phyloP scores from a whole-genome alignment of 2,113 vertebrate genomes.

The Odocoileus hemionus region DNA sequence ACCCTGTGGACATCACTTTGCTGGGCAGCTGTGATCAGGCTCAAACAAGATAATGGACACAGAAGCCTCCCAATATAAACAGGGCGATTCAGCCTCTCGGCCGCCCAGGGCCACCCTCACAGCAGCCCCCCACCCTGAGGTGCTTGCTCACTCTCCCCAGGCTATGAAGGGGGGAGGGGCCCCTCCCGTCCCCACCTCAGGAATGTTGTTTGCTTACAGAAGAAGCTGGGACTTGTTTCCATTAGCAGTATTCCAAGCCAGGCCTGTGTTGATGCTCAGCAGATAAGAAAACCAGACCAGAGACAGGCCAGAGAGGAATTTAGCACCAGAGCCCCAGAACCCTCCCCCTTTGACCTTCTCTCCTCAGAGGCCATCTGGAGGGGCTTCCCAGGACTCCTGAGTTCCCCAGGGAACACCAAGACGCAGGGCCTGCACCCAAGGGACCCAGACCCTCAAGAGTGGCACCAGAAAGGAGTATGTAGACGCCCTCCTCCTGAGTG shows the following conservation, averaged over 20 bases:
- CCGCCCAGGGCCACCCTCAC: not conserved
- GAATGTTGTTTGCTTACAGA: conserved; percentile 75
- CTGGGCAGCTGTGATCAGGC: not conserved
- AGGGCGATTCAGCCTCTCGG: not conserved
- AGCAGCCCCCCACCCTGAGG: not conserved
- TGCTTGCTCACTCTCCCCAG: not conserved
- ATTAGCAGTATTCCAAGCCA: conserved; percentile 62
- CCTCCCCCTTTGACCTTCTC: not conserved
- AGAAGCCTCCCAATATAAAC: not conserved
- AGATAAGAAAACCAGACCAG: conserved; percentile 69
- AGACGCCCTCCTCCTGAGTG: not conserved
- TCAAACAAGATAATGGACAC: not conserved
- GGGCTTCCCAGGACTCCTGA: not conserved
- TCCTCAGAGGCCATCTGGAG: not conserved
- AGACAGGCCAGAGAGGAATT: conserved; percentile 51
- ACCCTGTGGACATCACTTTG: not conserved
- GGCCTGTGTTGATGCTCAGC: conserved; percentile 41
- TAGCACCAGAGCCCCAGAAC: not conserved
- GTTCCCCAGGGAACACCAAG: not conserved
- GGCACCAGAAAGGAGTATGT: not conserved
- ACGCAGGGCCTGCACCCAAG: not conserved
- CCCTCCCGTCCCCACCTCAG: conserved; percentile 50
- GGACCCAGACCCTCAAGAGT: not conserved
- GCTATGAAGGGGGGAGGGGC: not conserved
- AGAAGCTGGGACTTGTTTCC: conserved; percentile 68